These are phyloP conservation scores for Drosophila kokeensis DNA, from an alignment of 2,888 invertebrate genomes.

Conservation along the genomic window DNA sequence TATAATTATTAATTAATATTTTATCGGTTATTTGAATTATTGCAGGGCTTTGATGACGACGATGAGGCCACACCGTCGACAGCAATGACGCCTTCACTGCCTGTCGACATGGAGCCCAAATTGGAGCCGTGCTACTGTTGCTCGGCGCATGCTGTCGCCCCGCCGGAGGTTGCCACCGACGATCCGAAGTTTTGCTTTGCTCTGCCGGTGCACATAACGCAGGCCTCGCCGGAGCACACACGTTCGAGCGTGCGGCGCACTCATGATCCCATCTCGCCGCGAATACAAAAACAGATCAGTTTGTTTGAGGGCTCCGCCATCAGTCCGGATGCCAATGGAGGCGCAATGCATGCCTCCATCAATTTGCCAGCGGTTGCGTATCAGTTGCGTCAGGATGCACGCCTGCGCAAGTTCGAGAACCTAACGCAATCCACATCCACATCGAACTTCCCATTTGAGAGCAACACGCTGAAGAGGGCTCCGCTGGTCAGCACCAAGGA, in stretches of 20 bases:
- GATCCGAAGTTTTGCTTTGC: conserved; percentile 58
- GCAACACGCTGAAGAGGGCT: conserved; percentile 79
- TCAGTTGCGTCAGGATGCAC: conserved; percentile 78
- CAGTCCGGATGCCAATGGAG: conserved; percentile 24
- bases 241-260: conserved; percentile 71
- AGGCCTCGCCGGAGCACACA: conserved; percentile 68
- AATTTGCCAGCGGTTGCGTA: conserved; percentile 76
- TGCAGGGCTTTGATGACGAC: conserved; percentile 85
- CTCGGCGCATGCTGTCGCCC: conserved; percentile 70
- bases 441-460: conserved; percentile 83
- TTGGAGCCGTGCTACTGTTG: conserved; percentile 78
- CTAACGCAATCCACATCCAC: conserved; percentile 83
- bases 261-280: conserved; percentile 81
- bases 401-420: conserved; percentile 82
- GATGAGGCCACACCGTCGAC: conserved; percentile 87
- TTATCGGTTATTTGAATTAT: not conserved
- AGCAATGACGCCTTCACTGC: conserved; percentile 85
- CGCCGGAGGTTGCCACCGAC: conserved; percentile 74
- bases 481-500: conserved; percentile 67
- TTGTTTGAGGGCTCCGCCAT: conserved; percentile 73
- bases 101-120: conserved; percentile 63
- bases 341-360: conserved; percentile 75
- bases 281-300: conserved; percentile 84
- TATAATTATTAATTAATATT: not conserved
- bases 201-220: conserved; percentile 62